Evolutionary conservation across 2,797 vertebrate species (phyloP), one percentile per base, ranked within the genome.

Genomic region (Siniperca undulata): DNA sequence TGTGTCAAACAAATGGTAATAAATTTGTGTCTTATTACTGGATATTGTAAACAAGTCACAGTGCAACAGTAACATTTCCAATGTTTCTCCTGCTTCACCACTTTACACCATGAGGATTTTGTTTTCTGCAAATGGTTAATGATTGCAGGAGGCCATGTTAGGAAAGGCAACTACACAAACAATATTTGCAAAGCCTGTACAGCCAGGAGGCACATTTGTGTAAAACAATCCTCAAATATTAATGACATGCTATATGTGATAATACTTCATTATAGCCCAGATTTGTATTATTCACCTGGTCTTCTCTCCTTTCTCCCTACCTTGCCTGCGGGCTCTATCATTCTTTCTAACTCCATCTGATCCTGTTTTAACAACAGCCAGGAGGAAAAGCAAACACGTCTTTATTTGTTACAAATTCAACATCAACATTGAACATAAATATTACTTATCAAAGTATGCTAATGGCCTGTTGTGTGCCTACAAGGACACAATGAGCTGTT

Each of bases 11-110:
- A 92, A 90, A 91, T 68, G 70, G 76, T 74, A 86, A 86, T 81
- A 86, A 61, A 84, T 90, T 36, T 86, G 66, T 70, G 65, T 81
- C 77, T 80, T 88, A 89, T 88, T 75, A 76, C 78, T 75, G 62
- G 40, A 78, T 88, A 86, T 89, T 90, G 83, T 90, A 83, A 93
- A 93, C 80, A 86, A 89, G 81, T 78, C 74, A 70, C 72, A 81
- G 65, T 64, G 80, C 70, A 78, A 62, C 36, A 40, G 10, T 42
- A 78, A 81, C 44, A 74, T 17, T 72, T 75, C 40, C 48, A 58
- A 1, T 72, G 69, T 83, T 74, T 55, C 40, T 44, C 14, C 59
- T 59, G 69, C 62, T 77, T 67, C 67, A 70, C 58, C n/a, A 36
- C 16, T 42, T 17, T 36, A n/a, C 22, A 78, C 50, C 8, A 62